Evolutionary conservation across 2,113 vertebrate species (phyloP).

Genomic region (Trematomus loennbergii): DNA sequence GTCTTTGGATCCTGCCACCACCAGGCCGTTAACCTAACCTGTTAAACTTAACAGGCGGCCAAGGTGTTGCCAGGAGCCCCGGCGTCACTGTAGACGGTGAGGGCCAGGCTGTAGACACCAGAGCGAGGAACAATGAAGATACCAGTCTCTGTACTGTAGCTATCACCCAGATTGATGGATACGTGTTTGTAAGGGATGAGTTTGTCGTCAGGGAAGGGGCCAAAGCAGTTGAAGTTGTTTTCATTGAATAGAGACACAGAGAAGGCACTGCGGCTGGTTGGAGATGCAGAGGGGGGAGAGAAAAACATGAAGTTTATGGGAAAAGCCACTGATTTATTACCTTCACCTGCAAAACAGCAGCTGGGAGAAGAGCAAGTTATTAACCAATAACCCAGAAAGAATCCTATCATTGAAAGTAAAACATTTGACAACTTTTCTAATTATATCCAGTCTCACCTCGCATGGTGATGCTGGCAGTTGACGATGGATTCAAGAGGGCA

Average conservation of each 20-base stretch:
- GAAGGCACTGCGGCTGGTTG: too few relatives aligned
- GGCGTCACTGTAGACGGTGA: constrained; percentile 76
- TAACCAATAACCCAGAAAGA: not conserved
- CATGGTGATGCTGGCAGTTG: constrained; percentile 62
- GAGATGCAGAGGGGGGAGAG: constrained; percentile 28
- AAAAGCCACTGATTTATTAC: not conserved
- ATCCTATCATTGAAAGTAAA: not conserved
- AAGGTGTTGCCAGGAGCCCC: constrained; percentile 41
- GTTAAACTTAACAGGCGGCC: too few relatives aligned
- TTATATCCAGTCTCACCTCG: constrained; percentile 55
- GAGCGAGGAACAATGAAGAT: constrained; percentile 67
- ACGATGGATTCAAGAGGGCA: constrained; percentile 20
- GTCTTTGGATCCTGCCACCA: constrained; percentile 53
- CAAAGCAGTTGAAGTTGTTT: not conserved
- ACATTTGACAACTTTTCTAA: not conserved
- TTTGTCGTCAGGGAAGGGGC: not conserved
- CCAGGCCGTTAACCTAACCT: constrained; percentile 59
- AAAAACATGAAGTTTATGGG: not conserved
- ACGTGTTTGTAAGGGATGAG: constrained; percentile 55
- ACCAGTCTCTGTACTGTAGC: constrained; percentile 61
- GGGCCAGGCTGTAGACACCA: constrained; percentile 78
- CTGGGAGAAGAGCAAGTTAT: constrained; percentile 30
- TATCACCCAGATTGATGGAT: constrained; percentile 71
- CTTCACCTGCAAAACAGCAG: constrained; percentile 2
- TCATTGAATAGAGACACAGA: constrained; percentile 57